Evolutionary conservation across 2,888 invertebrate species (phyloP).

Genomic region (Cybosia mesomella): DNA sequence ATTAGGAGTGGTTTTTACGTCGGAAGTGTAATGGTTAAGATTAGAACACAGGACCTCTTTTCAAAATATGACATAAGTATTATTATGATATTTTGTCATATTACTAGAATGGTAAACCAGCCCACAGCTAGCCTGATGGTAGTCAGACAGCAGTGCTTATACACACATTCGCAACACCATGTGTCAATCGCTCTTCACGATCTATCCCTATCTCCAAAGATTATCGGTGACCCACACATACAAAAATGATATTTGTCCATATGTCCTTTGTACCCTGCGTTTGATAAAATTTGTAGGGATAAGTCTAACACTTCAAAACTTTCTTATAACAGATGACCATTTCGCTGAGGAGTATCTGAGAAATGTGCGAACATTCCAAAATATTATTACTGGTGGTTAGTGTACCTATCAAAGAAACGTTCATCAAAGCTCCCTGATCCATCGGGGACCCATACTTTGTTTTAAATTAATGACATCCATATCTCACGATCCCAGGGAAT

Average conservation of each 20-base stretch:
- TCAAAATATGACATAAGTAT: no score
- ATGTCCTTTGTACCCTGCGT: no score
- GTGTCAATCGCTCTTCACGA: neutral
- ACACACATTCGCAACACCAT: neutral
- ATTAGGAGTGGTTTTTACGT: no score
- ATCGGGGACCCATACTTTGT: slow-evolving; percentile 72
- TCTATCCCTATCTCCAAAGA: neutral
- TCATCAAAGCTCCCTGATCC: slow-evolving; percentile 68
- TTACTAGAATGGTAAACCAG: no score
- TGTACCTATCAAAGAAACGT: slow-evolving; percentile 65
- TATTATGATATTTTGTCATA: no score
- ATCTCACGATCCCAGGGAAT: slow-evolving; percentile 73
- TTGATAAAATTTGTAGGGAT: neutral
- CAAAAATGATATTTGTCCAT: neutral
- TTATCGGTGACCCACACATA: neutral
- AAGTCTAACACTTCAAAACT: neutral
- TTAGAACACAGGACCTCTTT: no score
- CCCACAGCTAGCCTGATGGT: no score
- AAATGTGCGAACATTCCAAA: slow-evolving; percentile 44
- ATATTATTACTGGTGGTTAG: slow-evolving; percentile 53
- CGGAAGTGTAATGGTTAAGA: no score
- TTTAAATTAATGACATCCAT: slow-evolving; percentile 75
- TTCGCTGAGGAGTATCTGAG: neutral
- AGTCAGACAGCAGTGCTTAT: no score
- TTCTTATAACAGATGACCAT: slow-evolving; percentile 1